These are phyloP conservation scores for Bagarius yarrelli DNA, from an alignment of 2,113 vertebrate genomes.

Conservation along the genomic window DNA sequence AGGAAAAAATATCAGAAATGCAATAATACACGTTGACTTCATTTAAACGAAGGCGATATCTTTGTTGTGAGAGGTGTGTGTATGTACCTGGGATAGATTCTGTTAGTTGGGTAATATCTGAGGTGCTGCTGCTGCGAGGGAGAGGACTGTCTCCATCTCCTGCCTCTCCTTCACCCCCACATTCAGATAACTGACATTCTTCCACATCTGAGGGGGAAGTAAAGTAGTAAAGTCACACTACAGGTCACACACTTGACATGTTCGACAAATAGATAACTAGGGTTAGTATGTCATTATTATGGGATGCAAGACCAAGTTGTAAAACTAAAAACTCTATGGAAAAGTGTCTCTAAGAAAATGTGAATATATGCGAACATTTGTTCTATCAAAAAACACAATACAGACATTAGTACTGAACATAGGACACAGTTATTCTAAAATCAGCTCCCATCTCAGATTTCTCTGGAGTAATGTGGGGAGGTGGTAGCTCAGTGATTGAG, in stretches of 20 bases:
- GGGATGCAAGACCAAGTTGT: background rate
- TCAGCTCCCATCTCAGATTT: background rate
- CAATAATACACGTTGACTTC: background rate
- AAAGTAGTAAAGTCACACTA: slow-evolving; percentile 1
- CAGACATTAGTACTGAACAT: background rate
- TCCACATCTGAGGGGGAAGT: slow-evolving; percentile 79
- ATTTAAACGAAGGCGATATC: background rate
- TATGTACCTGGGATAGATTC: slow-evolving; percentile 79
- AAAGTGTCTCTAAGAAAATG: background rate
- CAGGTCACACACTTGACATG: slow-evolving; percentile 28
- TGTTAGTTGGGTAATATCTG: slow-evolving; percentile 82
- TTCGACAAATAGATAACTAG: background rate
- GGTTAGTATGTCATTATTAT: background rate
- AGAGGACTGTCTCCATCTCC: slow-evolving; percentile 73
- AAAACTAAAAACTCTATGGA: too few species aligned
- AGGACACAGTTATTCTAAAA: background rate
- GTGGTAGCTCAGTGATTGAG: too few species aligned
- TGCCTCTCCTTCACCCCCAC: slow-evolving; percentile 66
- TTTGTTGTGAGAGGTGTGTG: background rate
- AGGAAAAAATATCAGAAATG: background rate
- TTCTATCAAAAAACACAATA: background rate
- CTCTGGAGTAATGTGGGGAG: too few species aligned
- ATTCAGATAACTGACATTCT: slow-evolving; percentile 82
- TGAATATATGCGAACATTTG: background rate
- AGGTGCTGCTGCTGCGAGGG: slow-evolving; percentile 88